Conservation (phyloP, 2,113 vertebrate genomes). For the Patagioenas fasciata region DNA sequence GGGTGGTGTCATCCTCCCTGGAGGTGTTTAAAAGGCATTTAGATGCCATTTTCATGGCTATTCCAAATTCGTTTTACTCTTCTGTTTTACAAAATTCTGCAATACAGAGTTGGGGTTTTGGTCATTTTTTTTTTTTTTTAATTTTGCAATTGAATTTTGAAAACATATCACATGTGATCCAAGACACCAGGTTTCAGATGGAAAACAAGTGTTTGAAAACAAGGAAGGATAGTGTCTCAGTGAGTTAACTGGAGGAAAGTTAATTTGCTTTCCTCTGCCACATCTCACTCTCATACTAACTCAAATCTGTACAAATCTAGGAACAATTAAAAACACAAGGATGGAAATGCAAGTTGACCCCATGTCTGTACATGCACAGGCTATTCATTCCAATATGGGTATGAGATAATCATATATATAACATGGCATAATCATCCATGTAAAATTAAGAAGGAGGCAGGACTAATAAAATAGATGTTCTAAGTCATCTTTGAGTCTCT, state of each 20-base stretch:
- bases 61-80: not conserved
- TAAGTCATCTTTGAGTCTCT: not conserved
- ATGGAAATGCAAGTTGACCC: not conserved
- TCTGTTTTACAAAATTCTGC: not conserved
- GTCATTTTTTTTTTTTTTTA: not conserved
- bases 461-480: not conserved
- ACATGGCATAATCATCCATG: not conserved
- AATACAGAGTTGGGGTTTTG: rapidly evolving
- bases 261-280: not conserved
- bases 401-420: no score
- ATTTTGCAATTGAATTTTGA: not conserved
- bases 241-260: not conserved
- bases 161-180: not conserved
- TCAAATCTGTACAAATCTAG: not conserved
- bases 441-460: not conserved
- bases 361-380: not conserved
- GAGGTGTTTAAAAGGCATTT: no score
- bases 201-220: not conserved
- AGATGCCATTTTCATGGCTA: not conserved
- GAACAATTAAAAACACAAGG: not conserved
- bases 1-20: no score
- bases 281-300: not conserved
- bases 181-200: not conserved
- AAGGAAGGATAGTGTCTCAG: not conserved
- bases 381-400: not conserved